These are phyloP conservation scores for Ctenicera cuprea DNA, from an alignment of 2,888 invertebrate species.

Conservation along the genomic window DNA sequence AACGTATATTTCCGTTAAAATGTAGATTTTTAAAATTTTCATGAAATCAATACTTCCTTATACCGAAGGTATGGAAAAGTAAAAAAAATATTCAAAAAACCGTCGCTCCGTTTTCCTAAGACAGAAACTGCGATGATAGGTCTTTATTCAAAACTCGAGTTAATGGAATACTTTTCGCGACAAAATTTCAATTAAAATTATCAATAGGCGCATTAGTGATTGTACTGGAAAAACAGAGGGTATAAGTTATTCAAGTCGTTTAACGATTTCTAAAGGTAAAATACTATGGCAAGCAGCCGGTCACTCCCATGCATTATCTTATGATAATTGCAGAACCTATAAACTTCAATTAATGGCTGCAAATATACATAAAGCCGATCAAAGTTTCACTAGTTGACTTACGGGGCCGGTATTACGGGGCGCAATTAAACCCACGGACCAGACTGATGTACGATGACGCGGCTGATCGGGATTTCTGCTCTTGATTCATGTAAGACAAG, in stretches of 20 bases:
- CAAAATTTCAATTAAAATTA: slow-evolving; percentile 18
- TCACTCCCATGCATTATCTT: slow-evolving; percentile 72
- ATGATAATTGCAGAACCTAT: slow-evolving; percentile 72
- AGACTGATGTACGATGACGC: slow-evolving; percentile 71
- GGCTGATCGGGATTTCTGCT: slow-evolving; percentile 65
- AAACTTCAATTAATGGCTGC: slow-evolving; percentile 73
- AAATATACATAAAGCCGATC: slow-evolving; percentile 72
- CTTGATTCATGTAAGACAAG: slow-evolving; percentile 64
- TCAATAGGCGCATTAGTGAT: slow-evolving; percentile 36
- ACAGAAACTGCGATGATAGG: no score
- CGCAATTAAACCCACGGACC: slow-evolving; percentile 72
- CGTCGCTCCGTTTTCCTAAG: no score
- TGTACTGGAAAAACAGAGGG: slow-evolving; percentile 31
- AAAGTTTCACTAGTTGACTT: slow-evolving; percentile 71
- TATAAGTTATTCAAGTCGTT: slow-evolving; percentile 58
- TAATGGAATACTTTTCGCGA: no score
- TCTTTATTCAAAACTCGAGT: no score
- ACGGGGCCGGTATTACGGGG: slow-evolving; percentile 68
- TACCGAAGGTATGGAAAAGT: no score
- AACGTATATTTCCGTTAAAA: no score
- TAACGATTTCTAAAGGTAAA: slow-evolving; percentile 59
- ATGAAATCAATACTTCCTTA: no score
- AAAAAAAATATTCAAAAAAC: no score
- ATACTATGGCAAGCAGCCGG: slow-evolving; percentile 63
- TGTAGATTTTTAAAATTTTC: no score